Percentiles rank a stretch among this genome's conserved stretches.
Evolutionary conservation across 2,113 vertebrate species (phyloP).

Genomic region (Erythrocercus mccallii): DNA sequence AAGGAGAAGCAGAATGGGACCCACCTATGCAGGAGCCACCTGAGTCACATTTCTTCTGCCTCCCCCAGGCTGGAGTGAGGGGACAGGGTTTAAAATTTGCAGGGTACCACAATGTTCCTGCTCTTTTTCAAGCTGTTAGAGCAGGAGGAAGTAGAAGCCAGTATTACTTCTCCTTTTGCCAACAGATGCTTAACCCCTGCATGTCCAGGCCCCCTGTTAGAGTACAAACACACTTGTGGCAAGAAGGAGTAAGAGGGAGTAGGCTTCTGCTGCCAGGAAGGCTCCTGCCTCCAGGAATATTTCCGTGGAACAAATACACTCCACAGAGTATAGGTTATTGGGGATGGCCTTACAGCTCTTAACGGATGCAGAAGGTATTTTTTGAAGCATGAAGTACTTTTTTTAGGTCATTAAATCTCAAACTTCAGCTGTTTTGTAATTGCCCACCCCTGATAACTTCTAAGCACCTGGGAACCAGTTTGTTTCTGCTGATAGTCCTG

Average conservation of each 20-base stretch:
- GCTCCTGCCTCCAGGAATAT: neutral
- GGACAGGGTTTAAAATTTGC: neutral
- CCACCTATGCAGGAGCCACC: neutral
- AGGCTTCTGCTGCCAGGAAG: neutral
- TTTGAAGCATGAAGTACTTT: neutral
- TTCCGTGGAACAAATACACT: neutral
- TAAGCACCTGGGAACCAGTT: neutral
- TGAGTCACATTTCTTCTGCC: neutral
- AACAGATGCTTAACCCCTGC: neutral
- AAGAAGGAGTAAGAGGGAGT: neutral
- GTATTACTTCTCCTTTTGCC: neutral
- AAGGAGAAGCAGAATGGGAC: neutral
- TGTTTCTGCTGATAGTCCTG: neutral
- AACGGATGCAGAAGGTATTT: neutral
- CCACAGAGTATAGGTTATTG: neutral
- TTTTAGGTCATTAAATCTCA: neutral
- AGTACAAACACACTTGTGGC: neutral
- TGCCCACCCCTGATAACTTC: neutral
- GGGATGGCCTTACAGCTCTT: neutral
- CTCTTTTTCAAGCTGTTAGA: neutral
- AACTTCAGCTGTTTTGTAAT: neutral
- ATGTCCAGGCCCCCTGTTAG: accelerated
- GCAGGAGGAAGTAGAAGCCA: neutral
- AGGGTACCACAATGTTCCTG: neutral
- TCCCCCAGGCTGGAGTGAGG: neutral